Evolutionary conservation across 2,888 invertebrate species (phyloP).

Genomic region (Plutella xylostella): DNA sequence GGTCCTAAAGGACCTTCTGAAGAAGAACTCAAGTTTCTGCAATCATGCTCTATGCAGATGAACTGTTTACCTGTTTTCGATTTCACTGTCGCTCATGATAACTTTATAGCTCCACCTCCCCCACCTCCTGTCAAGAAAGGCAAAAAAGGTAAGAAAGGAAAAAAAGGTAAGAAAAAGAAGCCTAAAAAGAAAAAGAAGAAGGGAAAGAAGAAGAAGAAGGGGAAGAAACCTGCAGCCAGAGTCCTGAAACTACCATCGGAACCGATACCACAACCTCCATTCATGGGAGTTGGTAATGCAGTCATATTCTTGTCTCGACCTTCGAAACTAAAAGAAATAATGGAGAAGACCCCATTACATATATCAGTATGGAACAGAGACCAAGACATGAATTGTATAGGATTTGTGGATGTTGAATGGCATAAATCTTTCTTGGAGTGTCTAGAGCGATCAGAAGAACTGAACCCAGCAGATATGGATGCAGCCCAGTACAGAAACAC

Average conservation of each 20-base stretch:
- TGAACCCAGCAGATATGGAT: conserved; percentile 52
- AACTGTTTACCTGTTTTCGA: conserved; percentile 54
- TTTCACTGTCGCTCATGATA: conserved; percentile 59
- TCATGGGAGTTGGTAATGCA: conserved; percentile 56
- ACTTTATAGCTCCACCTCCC: conserved; percentile 53
- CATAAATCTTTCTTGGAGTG: conserved; percentile 49
- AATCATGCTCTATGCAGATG: conserved; percentile 58
- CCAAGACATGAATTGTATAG: conserved; percentile 48
- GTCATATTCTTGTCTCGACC: conserved; percentile 55
- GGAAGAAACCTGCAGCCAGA: conserved; percentile 20
- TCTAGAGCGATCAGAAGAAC: conserved; percentile 36
- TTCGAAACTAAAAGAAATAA: conserved; percentile 43
- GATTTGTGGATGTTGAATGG: conserved; percentile 49
- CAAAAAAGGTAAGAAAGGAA: conserved; percentile 29
- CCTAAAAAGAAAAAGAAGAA: conserved; percentile 28
- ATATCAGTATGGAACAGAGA: conserved; percentile 61
- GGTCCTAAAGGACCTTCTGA: conserved; percentile 52
- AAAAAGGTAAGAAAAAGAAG: conserved; percentile 29
- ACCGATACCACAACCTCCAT: conserved; percentile 57
- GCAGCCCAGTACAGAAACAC: conserved; percentile 50
- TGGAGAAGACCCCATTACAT: conserved; percentile 48
- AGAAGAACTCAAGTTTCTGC: conserved; percentile 60
- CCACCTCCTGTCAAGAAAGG: conserved; percentile 35
- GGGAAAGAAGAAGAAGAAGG: conserved; percentile 26
- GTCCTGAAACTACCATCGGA: conserved; percentile 51